phyloP scores from a whole-genome alignment of 53 echinoderm and acorn worm genomes.

The Pentamera pediparva region DNA sequence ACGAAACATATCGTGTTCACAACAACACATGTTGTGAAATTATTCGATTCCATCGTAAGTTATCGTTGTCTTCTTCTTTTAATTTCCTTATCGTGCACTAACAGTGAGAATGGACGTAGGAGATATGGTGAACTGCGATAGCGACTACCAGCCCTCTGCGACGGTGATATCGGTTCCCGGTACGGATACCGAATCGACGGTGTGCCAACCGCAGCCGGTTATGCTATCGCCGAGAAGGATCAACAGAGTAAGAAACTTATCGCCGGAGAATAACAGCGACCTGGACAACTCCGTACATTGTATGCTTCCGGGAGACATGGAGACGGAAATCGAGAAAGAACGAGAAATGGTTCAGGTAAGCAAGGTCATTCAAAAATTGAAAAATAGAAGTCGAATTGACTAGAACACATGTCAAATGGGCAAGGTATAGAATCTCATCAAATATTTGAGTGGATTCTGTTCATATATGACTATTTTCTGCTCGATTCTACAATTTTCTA shows the following conservation, averaged over 20 bases:
- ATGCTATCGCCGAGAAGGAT: not conserved
- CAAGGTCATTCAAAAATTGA: not conserved
- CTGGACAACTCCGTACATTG: constrained; percentile 17
- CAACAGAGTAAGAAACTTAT: not conserved
- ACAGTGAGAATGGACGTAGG: not conserved
- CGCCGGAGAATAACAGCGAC: constrained; percentile 10
- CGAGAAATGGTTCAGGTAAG: constrained; percentile 75
- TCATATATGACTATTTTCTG: not conserved
- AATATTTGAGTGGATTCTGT: no score
- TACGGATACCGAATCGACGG: constrained; percentile 1
- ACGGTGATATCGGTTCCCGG: constrained; percentile 13
- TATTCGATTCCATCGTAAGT: not conserved
- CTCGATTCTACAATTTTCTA: not conserved
- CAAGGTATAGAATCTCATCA: no score
- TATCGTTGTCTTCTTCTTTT: not conserved
- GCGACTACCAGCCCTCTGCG: not conserved
- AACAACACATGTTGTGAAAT: no score
- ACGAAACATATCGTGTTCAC: no score
- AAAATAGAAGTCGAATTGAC: no score
- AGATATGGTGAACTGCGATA: not conserved
- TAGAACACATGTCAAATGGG: no score
- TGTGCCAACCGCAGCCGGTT: constrained; percentile 8
- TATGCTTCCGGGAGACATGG: constrained; percentile 41
- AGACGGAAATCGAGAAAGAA: constrained; percentile 70
- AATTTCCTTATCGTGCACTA: not conserved